These are phyloP conservation scores for Callionymus lyra DNA, from an alignment of 2,113 vertebrate species.

Conservation along the genomic window DNA sequence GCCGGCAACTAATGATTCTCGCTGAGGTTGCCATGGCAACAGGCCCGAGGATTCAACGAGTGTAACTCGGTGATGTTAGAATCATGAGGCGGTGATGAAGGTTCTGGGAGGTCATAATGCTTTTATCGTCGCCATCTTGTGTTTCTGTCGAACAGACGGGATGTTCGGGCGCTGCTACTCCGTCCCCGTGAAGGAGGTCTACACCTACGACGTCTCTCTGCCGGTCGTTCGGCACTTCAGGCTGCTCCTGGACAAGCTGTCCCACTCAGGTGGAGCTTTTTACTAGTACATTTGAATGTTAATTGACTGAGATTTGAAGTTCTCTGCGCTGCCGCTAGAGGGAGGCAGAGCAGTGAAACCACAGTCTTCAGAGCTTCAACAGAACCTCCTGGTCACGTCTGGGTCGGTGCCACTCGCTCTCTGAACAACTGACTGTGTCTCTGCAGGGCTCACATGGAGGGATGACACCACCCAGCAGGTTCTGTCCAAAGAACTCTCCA, in stretches of 20 bases:
- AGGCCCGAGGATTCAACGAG: too few relatives aligned
- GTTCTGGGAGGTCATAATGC: too few relatives aligned
- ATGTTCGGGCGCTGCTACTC: slow-evolving; percentile 85
- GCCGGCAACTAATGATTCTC: too few relatives aligned
- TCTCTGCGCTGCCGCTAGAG: slow-evolving; percentile 3
- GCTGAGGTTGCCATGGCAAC: too few relatives aligned
- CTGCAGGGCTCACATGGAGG: slow-evolving; percentile 77
- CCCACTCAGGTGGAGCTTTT: slow-evolving; percentile 77
- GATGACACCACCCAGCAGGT: slow-evolving; percentile 78
- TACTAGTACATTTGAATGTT: too few relatives aligned
- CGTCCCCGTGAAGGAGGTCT: slow-evolving; percentile 64
- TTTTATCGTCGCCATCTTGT: too few relatives aligned
- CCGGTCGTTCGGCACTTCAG: slow-evolving; percentile 73
- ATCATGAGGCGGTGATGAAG: too few relatives aligned
- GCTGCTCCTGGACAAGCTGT: slow-evolving; percentile 75
- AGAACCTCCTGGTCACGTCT: too few relatives aligned
- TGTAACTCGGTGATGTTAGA: too few relatives aligned
- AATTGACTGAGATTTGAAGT: too few relatives aligned
- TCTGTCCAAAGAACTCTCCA: slow-evolving; percentile 75
- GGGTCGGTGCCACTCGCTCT: too few relatives aligned
- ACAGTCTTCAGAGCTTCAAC: too few relatives aligned
- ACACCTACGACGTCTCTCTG: slow-evolving; percentile 78
- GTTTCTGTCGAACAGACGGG: slow-evolving; percentile 73
- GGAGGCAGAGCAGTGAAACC: slow-evolving; percentile 20
- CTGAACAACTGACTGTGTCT: slow-evolving; percentile 9